Evolutionary conservation across 2,888 invertebrate genomes (phyloP).

Genomic region (Hemithea aestivaria): DNA sequence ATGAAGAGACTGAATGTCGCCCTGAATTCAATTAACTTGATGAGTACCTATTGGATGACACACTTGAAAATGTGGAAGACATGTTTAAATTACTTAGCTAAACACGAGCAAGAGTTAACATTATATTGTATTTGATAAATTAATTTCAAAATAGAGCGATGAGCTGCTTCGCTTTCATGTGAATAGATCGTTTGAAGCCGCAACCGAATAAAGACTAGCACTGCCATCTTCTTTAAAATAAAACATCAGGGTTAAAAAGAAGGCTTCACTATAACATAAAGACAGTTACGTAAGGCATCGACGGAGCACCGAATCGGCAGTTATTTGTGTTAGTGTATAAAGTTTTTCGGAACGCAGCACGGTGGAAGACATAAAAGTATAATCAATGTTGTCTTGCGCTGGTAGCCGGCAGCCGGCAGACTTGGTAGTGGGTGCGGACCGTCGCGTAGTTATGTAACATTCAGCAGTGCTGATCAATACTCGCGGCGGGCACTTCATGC

Average conservation of each 20-base stretch:
- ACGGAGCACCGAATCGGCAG: constrained; percentile 20
- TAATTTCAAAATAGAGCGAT: no score
- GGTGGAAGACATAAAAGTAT: constrained; percentile 26
- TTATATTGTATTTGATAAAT: no score
- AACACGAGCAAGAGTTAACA: background rate
- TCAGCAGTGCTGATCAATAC: constrained; percentile 73
- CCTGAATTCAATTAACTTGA: constrained; percentile 45
- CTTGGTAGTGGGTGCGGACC: constrained; percentile 41
- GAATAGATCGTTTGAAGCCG: no score
- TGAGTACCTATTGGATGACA: constrained; percentile 17
- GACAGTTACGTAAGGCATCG: constrained; percentile 21
- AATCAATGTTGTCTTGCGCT: constrained; percentile 49
- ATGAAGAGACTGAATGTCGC: constrained; percentile 38
- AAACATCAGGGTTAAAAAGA: constrained; percentile 1
- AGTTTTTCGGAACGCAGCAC: constrained; percentile 36
- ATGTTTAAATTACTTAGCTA: no score
- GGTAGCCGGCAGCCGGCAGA: constrained; percentile 27
- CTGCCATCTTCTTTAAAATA: constrained; percentile 2
- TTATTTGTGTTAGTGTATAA: constrained; percentile 25
- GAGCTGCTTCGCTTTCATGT: no score
- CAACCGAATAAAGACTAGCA: no score
- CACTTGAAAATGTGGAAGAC: no score
- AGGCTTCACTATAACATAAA: constrained; percentile 9
- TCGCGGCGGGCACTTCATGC: constrained; percentile 57
- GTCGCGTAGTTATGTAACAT: constrained; percentile 64